A percentile compares a stretch with the other conserved stretches of the same genome.
Conservation (phyloP, 2,113 vertebrate species). For the Perccottus glenii region DNA sequence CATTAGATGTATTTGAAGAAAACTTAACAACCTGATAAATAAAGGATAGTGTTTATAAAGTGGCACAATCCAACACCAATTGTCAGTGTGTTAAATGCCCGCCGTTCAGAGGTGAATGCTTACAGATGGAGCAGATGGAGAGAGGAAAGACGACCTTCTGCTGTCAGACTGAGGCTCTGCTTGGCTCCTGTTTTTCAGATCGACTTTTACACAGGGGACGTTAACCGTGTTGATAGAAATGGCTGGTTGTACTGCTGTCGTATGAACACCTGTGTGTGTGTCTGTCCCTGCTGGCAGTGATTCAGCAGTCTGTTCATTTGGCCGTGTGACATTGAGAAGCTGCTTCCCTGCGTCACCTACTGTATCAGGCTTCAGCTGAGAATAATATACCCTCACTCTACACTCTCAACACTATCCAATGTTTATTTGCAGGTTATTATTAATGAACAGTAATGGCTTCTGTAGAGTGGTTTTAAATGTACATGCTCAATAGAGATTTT, state of each 20-base stretch:
- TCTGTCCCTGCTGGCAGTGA: slow-evolving; percentile 51
- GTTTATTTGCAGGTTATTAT: no score
- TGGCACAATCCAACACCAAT: background rate
- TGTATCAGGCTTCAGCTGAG: background rate
- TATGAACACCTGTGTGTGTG: background rate
- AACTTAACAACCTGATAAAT: no score
- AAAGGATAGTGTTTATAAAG: background rate
- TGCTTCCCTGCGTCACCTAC: slow-evolving; percentile 28
- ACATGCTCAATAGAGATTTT: no score
- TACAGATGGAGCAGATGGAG: slow-evolving; percentile 64
- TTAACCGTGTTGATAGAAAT: background rate
- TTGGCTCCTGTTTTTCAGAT: slow-evolving; percentile 31
- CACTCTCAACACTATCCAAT: no score
- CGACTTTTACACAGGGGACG: background rate
- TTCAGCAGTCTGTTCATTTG: slow-evolving; percentile 53
- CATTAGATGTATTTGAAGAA: no score
- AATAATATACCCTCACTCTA: background rate
- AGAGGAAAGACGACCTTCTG: slow-evolving; percentile 38
- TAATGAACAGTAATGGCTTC: no score
- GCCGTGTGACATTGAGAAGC: slow-evolving; percentile 46
- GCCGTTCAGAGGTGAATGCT: slow-evolving; percentile 19
- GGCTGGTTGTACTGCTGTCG: background rate
- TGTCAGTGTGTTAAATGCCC: background rate
- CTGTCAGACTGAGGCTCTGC: slow-evolving; percentile 25
- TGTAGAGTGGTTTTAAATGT: no score